Evolutionary conservation across 2,888 invertebrate genomes (phyloP).

Genomic region (Rhaphigaster nebulosa): DNA sequence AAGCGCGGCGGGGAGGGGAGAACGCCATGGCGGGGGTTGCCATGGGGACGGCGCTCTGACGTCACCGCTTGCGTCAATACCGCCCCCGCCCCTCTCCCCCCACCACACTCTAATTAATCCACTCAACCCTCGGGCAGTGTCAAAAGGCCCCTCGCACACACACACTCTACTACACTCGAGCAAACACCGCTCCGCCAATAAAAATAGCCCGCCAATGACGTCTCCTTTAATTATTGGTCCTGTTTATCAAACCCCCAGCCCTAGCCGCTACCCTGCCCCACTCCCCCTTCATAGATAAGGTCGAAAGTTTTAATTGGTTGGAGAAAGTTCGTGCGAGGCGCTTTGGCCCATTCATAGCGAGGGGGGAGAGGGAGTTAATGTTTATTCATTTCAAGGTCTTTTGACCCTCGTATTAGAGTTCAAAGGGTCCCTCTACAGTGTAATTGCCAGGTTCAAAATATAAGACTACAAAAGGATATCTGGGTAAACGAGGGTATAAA

Average conservation of each 20-base stretch:
- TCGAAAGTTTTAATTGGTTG: slow-evolving; percentile 46
- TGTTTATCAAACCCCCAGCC: slow-evolving; percentile 23
- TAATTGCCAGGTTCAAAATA: background rate
- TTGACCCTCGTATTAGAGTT: slow-evolving; percentile 11
- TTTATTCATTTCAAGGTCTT: slow-evolving; percentile 46
- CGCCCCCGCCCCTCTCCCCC: slow-evolving; percentile 34
- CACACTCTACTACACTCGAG: slow-evolving; percentile 21
- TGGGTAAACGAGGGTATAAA: background rate
- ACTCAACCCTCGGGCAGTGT: slow-evolving; percentile 55
- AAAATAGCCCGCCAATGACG: slow-evolving; percentile 37
- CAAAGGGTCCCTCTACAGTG: background rate
- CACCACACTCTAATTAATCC: slow-evolving; percentile 58
- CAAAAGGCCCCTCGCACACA: slow-evolving; percentile 47
- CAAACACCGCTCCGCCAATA: slow-evolving; percentile 43
- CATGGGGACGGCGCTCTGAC: slow-evolving; percentile 59
- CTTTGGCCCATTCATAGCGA: slow-evolving; percentile 39
- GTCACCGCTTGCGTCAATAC: slow-evolving; percentile 59
- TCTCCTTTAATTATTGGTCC: slow-evolving; percentile 49
- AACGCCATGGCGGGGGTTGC: slow-evolving; percentile 59
- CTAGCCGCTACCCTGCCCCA: background rate
- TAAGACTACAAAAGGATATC: background rate
- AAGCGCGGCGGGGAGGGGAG: slow-evolving; percentile 52
- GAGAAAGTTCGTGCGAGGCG: slow-evolving; percentile 46
- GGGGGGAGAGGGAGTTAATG: background rate
- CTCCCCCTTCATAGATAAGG: slow-evolving; percentile 36